Evolutionary conservation across 2,888 invertebrate species (phyloP).

Genomic region (Harmothoe impar): DNA sequence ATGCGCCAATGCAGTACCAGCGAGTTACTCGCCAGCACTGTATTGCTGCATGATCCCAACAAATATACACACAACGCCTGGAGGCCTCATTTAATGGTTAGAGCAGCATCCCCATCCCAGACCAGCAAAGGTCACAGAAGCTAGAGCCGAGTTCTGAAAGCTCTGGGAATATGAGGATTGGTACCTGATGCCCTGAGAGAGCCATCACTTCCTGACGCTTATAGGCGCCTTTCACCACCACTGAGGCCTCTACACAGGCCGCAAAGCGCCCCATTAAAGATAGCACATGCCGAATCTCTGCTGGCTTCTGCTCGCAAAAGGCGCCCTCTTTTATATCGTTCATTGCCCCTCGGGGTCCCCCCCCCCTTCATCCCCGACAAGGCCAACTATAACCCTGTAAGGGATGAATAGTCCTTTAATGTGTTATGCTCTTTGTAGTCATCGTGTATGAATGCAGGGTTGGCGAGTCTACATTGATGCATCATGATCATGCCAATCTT

Average conservation of each 20-base stretch:
- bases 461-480: too few relatives aligned
- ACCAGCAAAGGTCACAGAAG: too few relatives aligned
- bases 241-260: not conserved
- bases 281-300: not conserved
- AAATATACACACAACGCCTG: not conserved
- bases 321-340: not conserved
- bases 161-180: too few relatives aligned
- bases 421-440: too few relatives aligned
- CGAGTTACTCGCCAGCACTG: too few relatives aligned
- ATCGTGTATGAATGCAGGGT: too few relatives aligned
- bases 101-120: not conserved
- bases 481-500: too few relatives aligned
- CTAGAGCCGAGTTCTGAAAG: too few relatives aligned
- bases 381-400: not conserved
- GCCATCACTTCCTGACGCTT: constrained; percentile 8
- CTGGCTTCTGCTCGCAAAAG: not conserved
- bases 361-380: not conserved
- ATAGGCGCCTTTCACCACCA: not conserved
- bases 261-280: not conserved
- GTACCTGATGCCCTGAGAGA: not conserved
- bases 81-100: not conserved
- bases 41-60: too few relatives aligned
- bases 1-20: too few relatives aligned
- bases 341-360: not conserved
- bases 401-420: too few relatives aligned